Percentiles rank a stretch among this genome's conserved stretches.
phyloP scores from a whole-genome alignment of 2,888 invertebrate genomes.

The Drosophila robusta region DNA sequence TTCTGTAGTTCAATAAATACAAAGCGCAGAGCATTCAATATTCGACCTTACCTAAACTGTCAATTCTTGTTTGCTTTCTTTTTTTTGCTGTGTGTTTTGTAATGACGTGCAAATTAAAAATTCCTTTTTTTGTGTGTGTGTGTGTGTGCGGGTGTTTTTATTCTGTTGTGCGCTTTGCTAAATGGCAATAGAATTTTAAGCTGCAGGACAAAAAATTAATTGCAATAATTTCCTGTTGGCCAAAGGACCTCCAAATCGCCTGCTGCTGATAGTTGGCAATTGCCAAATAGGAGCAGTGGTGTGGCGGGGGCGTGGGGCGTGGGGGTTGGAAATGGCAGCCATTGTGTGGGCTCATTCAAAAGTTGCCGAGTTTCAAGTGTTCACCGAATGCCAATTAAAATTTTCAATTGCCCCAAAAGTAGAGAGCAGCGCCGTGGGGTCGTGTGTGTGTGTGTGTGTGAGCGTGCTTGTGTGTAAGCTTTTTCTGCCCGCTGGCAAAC shows the following conservation, averaged over 20 bases:
- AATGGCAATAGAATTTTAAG: constrained; percentile 61
- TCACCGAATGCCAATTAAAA: constrained; percentile 70
- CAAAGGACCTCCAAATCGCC: constrained; percentile 13
- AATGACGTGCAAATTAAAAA: constrained; percentile 76
- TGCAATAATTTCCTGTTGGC: constrained; percentile 55
- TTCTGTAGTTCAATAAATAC: not conserved
- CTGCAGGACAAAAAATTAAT: constrained; percentile 62
- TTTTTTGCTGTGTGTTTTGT: constrained; percentile 35
- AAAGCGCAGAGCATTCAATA: constrained; percentile 17
- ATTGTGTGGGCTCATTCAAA: constrained; percentile 44
- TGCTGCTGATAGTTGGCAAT: constrained; percentile 42
- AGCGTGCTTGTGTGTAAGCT: constrained; percentile 1
- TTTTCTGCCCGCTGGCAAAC: constrained; percentile 49
- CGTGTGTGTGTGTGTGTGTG: not conserved
- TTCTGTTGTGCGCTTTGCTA: constrained; percentile 20
- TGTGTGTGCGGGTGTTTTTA: not conserved
- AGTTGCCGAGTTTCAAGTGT: constrained; percentile 68
- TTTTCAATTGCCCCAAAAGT: constrained; percentile 55
- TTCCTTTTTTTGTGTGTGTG: constrained; percentile 45
- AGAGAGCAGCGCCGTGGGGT: not conserved
- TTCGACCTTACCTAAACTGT: not conserved
- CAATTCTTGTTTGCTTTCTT: constrained; percentile 2
- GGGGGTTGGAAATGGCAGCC: constrained; percentile 22
- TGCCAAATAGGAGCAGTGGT: not conserved
- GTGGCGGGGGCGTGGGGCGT: not conserved